A percentile compares a stretch with the other conserved stretches of the same genome.
phyloP scores from a whole-genome alignment of 2,888 invertebrate genomes.

The Drosophila subsilvestris region DNA sequence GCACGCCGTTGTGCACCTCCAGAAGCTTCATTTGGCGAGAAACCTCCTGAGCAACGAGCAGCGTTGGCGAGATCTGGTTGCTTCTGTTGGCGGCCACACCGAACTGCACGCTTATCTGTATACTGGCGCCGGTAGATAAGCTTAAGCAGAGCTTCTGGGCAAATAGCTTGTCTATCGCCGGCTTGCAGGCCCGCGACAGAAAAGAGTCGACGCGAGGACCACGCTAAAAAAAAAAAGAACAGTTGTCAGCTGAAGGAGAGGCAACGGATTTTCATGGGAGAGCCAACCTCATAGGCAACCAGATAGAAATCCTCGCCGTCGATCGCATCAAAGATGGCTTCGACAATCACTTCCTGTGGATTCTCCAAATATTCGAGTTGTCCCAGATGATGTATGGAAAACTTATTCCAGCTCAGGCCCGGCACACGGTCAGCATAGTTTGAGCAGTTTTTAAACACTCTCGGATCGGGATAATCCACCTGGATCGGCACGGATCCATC shows the following conservation, averaged over 20 bases:
- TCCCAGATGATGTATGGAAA: slow-evolving; percentile 73
- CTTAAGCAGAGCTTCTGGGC: slow-evolving; percentile 64
- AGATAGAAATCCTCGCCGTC: slow-evolving; percentile 79
- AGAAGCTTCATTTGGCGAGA: slow-evolving; percentile 53
- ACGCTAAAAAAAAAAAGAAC: slow-evolving; percentile 49
- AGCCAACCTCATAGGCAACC: slow-evolving; percentile 73
- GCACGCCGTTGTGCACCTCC: slow-evolving; percentile 58
- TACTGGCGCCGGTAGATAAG: slow-evolving; percentile 56
- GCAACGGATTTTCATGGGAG: background rate
- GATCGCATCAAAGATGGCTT: slow-evolving; percentile 69
- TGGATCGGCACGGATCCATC: slow-evolving; percentile 60
- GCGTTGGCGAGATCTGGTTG: slow-evolving; percentile 74
- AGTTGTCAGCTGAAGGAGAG: background rate
- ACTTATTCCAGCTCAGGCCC: slow-evolving; percentile 77
- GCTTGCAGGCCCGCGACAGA: slow-evolving; percentile 75
- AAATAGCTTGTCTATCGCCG: slow-evolving; percentile 79
- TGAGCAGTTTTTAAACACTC: slow-evolving; percentile 66
- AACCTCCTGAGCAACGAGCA: slow-evolving; percentile 64
- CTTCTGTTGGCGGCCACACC: slow-evolving; percentile 73
- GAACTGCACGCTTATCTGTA: slow-evolving; percentile 67
- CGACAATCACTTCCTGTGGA: slow-evolving; percentile 62
- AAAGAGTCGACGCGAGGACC: slow-evolving; percentile 71
- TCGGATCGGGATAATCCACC: slow-evolving; percentile 59
- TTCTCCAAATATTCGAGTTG: slow-evolving; percentile 53
- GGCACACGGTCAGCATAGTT: slow-evolving; percentile 65